Evolutionary conservation across 2,113 vertebrate genomes (phyloP).

Genomic region (Thamnaconus septentrionalis): DNA sequence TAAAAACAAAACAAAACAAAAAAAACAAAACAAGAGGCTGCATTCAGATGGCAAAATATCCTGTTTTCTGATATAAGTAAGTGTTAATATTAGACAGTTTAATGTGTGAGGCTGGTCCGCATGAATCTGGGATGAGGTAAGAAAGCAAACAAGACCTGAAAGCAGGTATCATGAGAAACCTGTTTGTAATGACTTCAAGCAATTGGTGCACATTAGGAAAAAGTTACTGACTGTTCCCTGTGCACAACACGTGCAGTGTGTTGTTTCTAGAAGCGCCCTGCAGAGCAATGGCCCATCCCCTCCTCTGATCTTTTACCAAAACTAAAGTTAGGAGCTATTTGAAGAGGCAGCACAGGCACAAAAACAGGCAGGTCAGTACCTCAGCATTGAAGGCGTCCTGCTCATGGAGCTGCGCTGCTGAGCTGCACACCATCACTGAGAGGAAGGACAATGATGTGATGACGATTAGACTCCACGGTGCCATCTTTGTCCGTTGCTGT

Average conservation of each 20-base stretch:
- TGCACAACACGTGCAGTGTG: conserved; percentile 7
- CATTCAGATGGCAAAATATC: too few relatives aligned
- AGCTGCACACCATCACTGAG: conserved; percentile 30
- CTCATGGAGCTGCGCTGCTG: conserved; percentile 29
- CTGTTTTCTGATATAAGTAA: too few relatives aligned
- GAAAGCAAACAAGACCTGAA: too few relatives aligned
- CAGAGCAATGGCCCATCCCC: neutral
- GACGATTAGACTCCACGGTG: conserved; percentile 27
- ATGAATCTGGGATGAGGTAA: too few relatives aligned
- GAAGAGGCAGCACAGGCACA: neutral
- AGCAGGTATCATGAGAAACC: too few relatives aligned
- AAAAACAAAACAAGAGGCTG: too few relatives aligned
- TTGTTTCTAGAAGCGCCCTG: conserved; percentile 1
- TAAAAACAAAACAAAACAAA: too few relatives aligned
- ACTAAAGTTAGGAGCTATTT: neutral
- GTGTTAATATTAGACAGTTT: too few relatives aligned
- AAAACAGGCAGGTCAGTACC: conserved; percentile 44
- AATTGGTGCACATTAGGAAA: too few relatives aligned
- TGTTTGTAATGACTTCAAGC: too few relatives aligned
- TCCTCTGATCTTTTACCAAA: neutral
- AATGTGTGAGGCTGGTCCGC: too few relatives aligned
- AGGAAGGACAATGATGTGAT: conserved; percentile 15
- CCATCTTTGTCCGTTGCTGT: conserved; percentile 19
- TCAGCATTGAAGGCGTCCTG: conserved; percentile 69
- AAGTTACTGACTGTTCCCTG: neutral